Percentiles rank a stretch among this genome's conserved stretches.
Evolutionary conservation across 2,113 vertebrate genomes (phyloP).

Genomic region (Cricetomys ansorgei): DNA sequence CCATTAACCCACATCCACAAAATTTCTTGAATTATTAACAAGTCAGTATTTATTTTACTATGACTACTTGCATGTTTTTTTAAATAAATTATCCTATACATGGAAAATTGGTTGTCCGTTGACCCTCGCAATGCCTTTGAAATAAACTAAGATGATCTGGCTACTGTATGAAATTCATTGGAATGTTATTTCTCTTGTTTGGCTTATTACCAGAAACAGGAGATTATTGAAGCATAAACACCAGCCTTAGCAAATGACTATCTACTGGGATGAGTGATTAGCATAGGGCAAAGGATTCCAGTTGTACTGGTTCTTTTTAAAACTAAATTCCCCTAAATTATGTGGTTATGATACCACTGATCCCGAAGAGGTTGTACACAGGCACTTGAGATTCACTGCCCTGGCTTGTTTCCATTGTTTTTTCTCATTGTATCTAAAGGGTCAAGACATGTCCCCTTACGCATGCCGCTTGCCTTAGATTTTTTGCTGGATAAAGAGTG

Average conservation of each 20-base stretch:
- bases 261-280: background rate
- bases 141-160: background rate
- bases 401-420: background rate
- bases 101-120: background rate
- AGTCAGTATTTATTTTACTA: background rate
- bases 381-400: background rate
- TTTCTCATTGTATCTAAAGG: background rate
- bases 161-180: background rate
- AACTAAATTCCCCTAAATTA: slow-evolving; percentile 34
- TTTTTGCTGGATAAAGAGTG: slow-evolving; percentile 15
- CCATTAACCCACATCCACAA: background rate
- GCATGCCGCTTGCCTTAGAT: background rate
- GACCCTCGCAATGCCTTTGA: background rate
- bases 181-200: slow-evolving; percentile 4
- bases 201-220: background rate
- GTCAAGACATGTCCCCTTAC: background rate
- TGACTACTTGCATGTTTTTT: background rate
- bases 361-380: background rate
- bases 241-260: background rate
- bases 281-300: background rate
- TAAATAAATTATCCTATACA: background rate
- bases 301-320: background rate
- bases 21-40: background rate
- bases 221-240: slow-evolving; percentile 44
- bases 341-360: background rate